Base-by-base conservation (phyloP, 2,888 invertebrate genomes). In the Eulithis testata region DNA sequence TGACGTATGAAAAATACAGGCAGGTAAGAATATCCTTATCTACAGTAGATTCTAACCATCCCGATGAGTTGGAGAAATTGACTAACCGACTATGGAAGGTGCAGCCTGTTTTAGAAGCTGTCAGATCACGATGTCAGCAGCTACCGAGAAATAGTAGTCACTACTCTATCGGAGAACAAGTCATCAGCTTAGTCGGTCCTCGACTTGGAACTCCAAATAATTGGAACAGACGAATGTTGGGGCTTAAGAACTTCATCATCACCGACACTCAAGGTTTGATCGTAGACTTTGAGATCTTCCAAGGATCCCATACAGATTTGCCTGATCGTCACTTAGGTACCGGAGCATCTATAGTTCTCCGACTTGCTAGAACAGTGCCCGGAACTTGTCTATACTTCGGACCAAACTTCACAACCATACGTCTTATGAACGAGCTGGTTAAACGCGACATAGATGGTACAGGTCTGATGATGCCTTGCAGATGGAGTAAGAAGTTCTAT, bases 171-270 rank as follows among this genome's bases (percentile, higher is more conserved):
- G 71, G 70, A 2, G 68, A 74, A 11, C 71, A 74, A 36, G 58
- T 66, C 44, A 69, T 74, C 47, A 12, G 58, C 9, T 82, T 85
- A 47, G 45, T 44, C 0, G 65, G 72, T 31, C 70, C 70, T 3
- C 70, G 74, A 51, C 55, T 68, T 4, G 71, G 71, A 62, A 60
- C 76, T 57, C 67, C 72, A 27, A 78, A 79, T 5, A 73, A 72
- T 64, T 79, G 76, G 64, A 81, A 81, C 66, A 84, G 81, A 12
- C 68, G 77, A 21, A 77, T 81, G 14, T 74, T 71, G 36, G 83
- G 82, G 1, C 68, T 85, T 21, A 85, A 85, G 72, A 83, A 81
- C 64, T 83, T 79, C 66, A 78, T 85, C 8, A 60, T 80, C 4
- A 81, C 85, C 12, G 71, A 74, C 36, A 47, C 65, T 51, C 66